phyloP scores from a whole-genome alignment of 2,113 vertebrate genomes.

The Pelmatolapia mariae region DNA sequence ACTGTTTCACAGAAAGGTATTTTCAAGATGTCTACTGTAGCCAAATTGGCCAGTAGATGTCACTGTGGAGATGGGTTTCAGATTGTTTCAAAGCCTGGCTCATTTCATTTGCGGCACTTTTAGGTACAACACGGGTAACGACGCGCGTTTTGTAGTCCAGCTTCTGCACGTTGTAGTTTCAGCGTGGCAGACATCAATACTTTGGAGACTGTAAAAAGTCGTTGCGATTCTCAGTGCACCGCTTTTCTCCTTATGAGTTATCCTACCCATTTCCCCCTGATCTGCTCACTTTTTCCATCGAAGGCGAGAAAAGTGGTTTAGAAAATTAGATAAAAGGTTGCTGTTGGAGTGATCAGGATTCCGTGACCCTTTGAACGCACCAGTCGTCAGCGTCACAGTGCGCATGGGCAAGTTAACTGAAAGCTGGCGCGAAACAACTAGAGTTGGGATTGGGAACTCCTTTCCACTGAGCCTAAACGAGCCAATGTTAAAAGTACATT shows the following conservation, averaged over 20 bases:
- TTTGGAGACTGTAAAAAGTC: neutral
- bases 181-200: neutral
- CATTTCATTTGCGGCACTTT: neutral
- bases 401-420: neutral
- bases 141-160: neutral
- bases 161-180: neutral
- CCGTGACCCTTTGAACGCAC: neutral
- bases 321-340: neutral
- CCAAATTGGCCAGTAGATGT: neutral
- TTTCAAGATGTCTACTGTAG: too few relatives aligned
- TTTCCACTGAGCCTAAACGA: neutral
- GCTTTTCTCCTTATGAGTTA: neutral
- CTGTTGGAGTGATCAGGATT: neutral
- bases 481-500: fast-evolving
- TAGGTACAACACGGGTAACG: neutral
- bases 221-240: neutral
- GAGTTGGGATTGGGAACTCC: neutral
- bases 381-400: neutral
- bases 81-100: neutral
- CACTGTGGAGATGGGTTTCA: neutral
- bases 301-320: neutral
- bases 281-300: neutral
- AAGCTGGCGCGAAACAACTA: neutral
- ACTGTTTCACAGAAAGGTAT: neutral
- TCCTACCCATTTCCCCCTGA: neutral